Evolutionary conservation across 1,140 invertebrate genomes (phyloP).

Genomic region (Oppia nitens): DNA sequence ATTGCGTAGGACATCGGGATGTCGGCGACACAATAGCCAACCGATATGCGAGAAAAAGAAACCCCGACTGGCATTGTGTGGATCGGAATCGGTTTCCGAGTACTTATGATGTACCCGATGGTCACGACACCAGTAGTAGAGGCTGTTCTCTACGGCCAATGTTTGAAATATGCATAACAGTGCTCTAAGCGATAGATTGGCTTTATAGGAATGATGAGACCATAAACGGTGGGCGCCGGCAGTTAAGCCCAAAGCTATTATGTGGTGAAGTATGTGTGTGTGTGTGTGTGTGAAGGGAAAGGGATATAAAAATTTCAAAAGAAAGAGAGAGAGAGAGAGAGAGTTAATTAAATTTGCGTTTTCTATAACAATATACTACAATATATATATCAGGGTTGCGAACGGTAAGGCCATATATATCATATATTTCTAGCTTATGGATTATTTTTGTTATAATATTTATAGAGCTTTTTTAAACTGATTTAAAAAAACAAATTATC

Average conservation of each 20-base stretch:
- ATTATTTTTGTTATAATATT: neutral
- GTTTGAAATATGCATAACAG: constrained; percentile 43
- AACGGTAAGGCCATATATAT: no score
- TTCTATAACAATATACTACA: no score
- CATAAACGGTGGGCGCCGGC: constrained; percentile 33
- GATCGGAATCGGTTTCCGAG: constrained; percentile 87
- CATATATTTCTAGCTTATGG: neutral
- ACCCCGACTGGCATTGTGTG: constrained; percentile 79
- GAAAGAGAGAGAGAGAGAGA: no score
- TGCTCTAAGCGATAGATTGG: constrained; percentile 32
- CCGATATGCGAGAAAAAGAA: constrained; percentile 94
- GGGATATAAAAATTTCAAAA: no score
- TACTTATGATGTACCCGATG: constrained; percentile 93
- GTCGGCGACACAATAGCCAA: constrained; percentile 76
- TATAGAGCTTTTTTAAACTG: no score
- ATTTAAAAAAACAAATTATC: neutral
- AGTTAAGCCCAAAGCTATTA: neutral
- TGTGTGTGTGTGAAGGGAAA: no score
- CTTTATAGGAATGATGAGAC: constrained; percentile 39
- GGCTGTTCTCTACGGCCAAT: constrained; percentile 73
- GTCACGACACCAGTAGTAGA: constrained; percentile 83
- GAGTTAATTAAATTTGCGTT: no score
- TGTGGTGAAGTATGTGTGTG: no score
- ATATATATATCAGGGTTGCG: no score
- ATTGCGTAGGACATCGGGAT: constrained; percentile 69